Base-by-base conservation (phyloP, 2,888 invertebrate species). In the Temnothorax ravouxi region DNA sequence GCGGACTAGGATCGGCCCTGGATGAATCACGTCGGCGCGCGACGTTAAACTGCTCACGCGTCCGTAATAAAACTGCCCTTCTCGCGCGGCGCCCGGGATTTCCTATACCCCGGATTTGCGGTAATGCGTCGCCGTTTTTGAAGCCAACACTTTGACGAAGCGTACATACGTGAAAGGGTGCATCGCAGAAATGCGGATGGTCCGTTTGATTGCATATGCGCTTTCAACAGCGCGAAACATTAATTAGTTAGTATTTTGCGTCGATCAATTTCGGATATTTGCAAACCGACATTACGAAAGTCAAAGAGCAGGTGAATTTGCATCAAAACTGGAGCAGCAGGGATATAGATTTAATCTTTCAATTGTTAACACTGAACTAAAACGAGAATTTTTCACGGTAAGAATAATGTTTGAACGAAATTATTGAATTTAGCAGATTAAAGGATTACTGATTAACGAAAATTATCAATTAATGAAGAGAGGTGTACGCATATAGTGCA, bases 41-140 rank as follows among this genome's bases (percentile, higher is more conserved):
- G 74, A 82, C 34, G 44, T 82, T 83, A 74, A 84, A 82, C 59
- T 69, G 82, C 52, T 72, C 79, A 80, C 85, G 79, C 66, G 85
- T 59, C 47, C 44, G 80, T 75, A 71, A 85, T 86, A 83, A 86
- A 80, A 80, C 72, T 72, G 47, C 79, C 64, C 85, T 64, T 69
- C 29, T 25, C 50, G 41, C 44, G 38, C 44, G 38, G n/a, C n/a
- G n/a, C n/a, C 44, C 25, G 47, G 18, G 47, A 54, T 59, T 59
- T 47, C 59, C 44, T 59, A 54, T 75, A 61, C 64, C 41, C 21
- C 38, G n/a, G 59, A 83, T 67, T 84, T 62, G 62, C 44, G 71
- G 75, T 69, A 69, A 75, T 69, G 79, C 83, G 18, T 29, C 34
- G 61, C 29, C 74, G 77, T 86, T 82, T 84, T 86, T 80, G 80